Evolutionary conservation across 2,888 invertebrate genomes (phyloP).

Genomic region (Brachynemurus nebulosus): DNA sequence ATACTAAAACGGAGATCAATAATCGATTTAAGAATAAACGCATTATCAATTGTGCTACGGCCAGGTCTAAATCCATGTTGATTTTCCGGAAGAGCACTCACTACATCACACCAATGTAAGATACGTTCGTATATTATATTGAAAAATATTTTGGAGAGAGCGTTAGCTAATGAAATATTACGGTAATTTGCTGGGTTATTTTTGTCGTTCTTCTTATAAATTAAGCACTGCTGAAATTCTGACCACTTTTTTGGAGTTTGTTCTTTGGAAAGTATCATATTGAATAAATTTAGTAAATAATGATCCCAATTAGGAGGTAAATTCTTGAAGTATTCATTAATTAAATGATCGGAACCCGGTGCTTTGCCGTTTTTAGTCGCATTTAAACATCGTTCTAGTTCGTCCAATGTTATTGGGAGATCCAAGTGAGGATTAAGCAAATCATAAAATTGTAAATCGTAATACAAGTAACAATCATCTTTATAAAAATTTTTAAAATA

Average conservation of each 20-base stretch:
- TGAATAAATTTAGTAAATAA: slow-evolving; percentile 2
- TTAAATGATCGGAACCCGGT: slow-evolving; percentile 16
- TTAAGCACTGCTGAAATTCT: background rate
- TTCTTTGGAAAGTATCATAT: background rate
- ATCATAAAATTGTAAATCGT: background rate
- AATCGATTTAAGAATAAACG: too few species aligned
- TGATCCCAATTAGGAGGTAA: slow-evolving; percentile 4
- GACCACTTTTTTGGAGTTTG: background rate
- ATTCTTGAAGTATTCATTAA: slow-evolving; percentile 7
- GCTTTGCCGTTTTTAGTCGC: slow-evolving; percentile 13
- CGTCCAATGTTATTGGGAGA: background rate
- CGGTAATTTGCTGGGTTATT: slow-evolving; percentile 14
- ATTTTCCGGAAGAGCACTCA: slow-evolving; percentile 17
- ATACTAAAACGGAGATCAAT: too few species aligned
- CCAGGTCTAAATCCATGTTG: slow-evolving; percentile 19
- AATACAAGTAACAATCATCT: too few species aligned
- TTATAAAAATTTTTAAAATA: too few species aligned
- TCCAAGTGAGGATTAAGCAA: slow-evolving; percentile 1
- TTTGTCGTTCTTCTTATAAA: slow-evolving; percentile 8
- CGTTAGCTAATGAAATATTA: slow-evolving; percentile 17
- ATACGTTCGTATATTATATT: slow-evolving; percentile 12
- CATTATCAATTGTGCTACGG: slow-evolving; percentile 17
- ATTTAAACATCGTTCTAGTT: slow-evolving; percentile 3
- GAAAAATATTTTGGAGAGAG: slow-evolving; percentile 17
- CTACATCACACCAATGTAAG: slow-evolving; percentile 14